These are phyloP conservation scores for Lophius americanus DNA, from an alignment of 2,797 vertebrate species.

Conservation along the genomic window DNA sequence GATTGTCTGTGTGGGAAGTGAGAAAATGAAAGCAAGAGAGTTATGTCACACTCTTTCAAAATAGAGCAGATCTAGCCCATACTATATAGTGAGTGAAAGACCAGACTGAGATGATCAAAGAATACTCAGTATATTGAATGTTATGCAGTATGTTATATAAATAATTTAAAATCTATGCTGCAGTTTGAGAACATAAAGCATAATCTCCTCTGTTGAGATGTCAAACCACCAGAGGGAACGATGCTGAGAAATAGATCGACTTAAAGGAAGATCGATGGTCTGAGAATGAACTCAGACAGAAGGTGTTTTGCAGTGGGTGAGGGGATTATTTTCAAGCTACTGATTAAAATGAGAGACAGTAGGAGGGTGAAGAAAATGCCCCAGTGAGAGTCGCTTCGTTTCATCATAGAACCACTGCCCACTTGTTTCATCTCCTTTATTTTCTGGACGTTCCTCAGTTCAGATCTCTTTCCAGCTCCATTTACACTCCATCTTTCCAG, in stretches of 20 bases:
- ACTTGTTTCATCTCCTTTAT: constrained; percentile 17
- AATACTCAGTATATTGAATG: no score
- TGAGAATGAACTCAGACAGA: constrained; percentile 10
- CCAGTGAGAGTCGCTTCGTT: constrained; percentile 44
- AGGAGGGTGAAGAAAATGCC: constrained; percentile 37
- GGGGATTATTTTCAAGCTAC: constrained; percentile 31
- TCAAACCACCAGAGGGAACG: not conserved
- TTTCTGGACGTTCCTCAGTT: constrained; percentile 18
- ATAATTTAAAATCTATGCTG: not conserved
- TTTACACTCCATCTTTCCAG: constrained; percentile 31
- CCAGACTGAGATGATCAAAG: no score
- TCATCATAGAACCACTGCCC: constrained; percentile 20
- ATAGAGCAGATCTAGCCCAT: no score
- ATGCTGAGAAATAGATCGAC: not conserved
- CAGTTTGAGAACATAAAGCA: constrained; percentile 13
- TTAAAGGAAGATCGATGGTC: constrained; percentile 1
- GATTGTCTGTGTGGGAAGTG: constrained; percentile 85
- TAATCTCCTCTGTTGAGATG: not conserved
- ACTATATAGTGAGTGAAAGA: not conserved
- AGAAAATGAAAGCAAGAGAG: not conserved
- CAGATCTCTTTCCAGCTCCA: constrained; percentile 4
- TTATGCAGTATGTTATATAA: no score
- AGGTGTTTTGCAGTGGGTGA: constrained; percentile 14
- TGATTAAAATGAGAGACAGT: constrained; percentile 47
- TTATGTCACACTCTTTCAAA: no score